These are phyloP conservation scores for Onychostoma macrolepis DNA, from an alignment of 2,113 vertebrate genomes.

Conservation along the genomic window DNA sequence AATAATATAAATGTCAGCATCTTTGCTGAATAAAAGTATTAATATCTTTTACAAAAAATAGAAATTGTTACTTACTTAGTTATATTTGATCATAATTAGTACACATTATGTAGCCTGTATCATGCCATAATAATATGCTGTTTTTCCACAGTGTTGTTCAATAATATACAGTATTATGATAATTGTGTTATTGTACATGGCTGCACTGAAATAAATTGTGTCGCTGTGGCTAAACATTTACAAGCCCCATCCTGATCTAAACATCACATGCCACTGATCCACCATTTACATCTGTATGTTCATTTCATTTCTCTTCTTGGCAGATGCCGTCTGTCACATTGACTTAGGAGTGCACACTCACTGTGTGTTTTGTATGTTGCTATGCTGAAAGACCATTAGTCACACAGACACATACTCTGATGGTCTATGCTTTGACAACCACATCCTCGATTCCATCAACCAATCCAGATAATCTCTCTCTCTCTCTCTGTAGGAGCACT, in stretches of 20 bases:
- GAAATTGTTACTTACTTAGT: neutral
- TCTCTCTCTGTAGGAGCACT: conserved; percentile 85
- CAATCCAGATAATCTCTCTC: neutral
- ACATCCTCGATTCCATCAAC: neutral
- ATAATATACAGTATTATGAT: neutral
- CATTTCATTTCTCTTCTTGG: neutral
- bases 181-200: neutral
- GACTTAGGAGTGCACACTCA: neutral
- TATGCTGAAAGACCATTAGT: conserved; percentile 9
- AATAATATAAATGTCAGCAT: neutral
- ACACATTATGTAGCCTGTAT: neutral
- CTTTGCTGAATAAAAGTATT: neutral
- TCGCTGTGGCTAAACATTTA: neutral
- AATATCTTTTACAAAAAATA: neutral
- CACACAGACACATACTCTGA: neutral
- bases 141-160: neutral
- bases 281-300: neutral
- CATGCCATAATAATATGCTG: neutral
- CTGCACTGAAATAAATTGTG: neutral
- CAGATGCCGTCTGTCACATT: neutral
- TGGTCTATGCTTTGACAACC: neutral
- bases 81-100: neutral
- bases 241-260: neutral
- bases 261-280: neutral
- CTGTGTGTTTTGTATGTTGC: conserved; percentile 2